Evolutionary conservation across 2,113 vertebrate genomes (phyloP), one percentile per base, ranked within the genome.

Genomic region (Notarius quadriscutis): DNA sequence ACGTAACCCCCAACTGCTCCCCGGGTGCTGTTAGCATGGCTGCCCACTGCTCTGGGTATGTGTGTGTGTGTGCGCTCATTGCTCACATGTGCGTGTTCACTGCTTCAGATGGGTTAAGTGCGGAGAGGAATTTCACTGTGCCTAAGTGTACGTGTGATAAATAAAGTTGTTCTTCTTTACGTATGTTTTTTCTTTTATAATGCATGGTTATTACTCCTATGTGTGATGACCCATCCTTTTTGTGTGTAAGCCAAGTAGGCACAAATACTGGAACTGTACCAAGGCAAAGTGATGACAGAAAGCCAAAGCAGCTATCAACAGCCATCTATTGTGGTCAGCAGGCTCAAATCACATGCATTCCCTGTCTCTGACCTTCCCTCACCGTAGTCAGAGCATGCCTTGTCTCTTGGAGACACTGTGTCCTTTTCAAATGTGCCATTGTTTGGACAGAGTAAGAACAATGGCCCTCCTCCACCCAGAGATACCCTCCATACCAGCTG

Each of bases 401-500:
- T 90, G 87, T 87, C 89, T 74, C 81, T 81, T 62, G 53, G 86
- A 89, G 81, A 83, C 88, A 89, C 62, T 80, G 78, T 87, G 53
- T 69, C 72, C 79, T 78, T 88, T 83, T 89, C 78, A 89, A 89
- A 89, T 27, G 85, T 83, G 65, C 82, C 65, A 89, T 91, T 91
- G 90, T 90, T 89, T 84, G 72, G 62, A 50, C 85, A 84, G 86
- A 69, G 65, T 57, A 5, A 88, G 83, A 88, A 91, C 90, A 91
- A 91, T 88, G 51, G 84, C 17, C 86, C 87, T 34, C 84, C 85
- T 89, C 85, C 90, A 88, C 82, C 77, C 87, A 83, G 71, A 82
- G 75, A 91, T 88, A 84, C 90, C 85, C 90, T 78, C 88, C 88
- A 89, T 91, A 91, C 90, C 90, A 91, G 90, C 90, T 91, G 90